These are phyloP conservation scores for Philopotamus ludificatus DNA, from an alignment of 1,140 invertebrate genomes.

Conservation along the genomic window DNA sequence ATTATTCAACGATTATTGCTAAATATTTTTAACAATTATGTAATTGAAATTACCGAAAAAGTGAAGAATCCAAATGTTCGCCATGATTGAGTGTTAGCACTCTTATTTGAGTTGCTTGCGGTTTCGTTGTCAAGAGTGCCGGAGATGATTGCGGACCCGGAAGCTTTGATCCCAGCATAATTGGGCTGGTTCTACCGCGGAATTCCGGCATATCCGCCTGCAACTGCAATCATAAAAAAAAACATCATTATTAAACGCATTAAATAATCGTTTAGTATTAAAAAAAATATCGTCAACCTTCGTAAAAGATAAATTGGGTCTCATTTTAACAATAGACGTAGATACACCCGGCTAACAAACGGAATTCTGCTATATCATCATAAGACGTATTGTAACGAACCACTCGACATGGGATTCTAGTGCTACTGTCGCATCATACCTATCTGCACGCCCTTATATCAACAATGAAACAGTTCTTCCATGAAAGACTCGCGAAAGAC, in stretches of 20 bases:
- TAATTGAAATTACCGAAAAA: constrained; percentile 57
- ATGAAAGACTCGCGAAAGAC: not conserved
- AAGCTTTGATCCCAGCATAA: constrained; percentile 32
- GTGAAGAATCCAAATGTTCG: constrained; percentile 70
- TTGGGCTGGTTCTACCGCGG: constrained; percentile 33
- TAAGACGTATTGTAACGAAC: too few species aligned
- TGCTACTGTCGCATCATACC: too few species aligned
- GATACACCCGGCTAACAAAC: constrained; percentile 18
- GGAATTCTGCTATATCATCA: constrained; percentile 5
- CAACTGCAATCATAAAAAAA: constrained; percentile 24
- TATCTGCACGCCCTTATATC: constrained; percentile 27
- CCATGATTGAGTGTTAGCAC: constrained; percentile 72
- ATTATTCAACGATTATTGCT: too few species aligned
- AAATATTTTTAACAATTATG: not conserved
- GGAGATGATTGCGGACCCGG: constrained; percentile 29
- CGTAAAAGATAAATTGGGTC: constrained; percentile 37
- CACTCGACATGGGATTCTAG: too few species aligned
- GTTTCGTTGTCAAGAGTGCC: constrained; percentile 18
- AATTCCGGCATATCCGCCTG: constrained; percentile 33
- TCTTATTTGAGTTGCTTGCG: constrained; percentile 54
- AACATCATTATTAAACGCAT: not conserved
- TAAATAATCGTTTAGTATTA: not conserved
- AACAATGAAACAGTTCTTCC: constrained; percentile 26
- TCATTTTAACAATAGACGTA: constrained; percentile 24
- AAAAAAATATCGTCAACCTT: constrained; percentile 25